These are phyloP conservation scores for Pseudomyrmex flavicornis DNA, from an alignment of 1,140 invertebrate species.

Conservation along the genomic window DNA sequence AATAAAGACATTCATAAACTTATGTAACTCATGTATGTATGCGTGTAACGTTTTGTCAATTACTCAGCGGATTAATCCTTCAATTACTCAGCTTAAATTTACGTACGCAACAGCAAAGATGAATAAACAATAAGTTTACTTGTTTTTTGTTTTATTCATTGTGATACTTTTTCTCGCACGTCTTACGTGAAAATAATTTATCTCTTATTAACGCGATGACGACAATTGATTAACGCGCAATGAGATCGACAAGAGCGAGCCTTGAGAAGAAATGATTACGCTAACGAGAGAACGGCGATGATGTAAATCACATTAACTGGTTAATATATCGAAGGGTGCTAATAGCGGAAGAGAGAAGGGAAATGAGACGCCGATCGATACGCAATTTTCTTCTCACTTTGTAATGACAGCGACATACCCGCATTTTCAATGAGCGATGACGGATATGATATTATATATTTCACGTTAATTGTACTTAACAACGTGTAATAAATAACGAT, in stretches of 20 bases:
- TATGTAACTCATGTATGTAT: too few relatives aligned
- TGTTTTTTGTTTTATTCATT: neutral
- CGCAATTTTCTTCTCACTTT: constrained; percentile 53
- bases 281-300: constrained; percentile 43
- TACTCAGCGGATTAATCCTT: neutral
- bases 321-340: constrained; percentile 51
- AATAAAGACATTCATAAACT: too few relatives aligned
- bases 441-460: constrained; percentile 35
- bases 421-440: constrained; percentile 29
- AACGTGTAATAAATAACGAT: constrained; percentile 1
- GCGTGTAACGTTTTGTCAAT: neutral
- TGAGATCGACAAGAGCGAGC: constrained; percentile 28
- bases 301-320: constrained; percentile 54
- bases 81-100: too few relatives aligned
- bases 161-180: neutral
- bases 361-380: constrained; percentile 31
- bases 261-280: constrained; percentile 40
- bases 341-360: constrained; percentile 9
- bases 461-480: constrained; percentile 7
- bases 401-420: constrained; percentile 4
- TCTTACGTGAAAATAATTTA: neutral
- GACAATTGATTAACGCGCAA: constrained; percentile 37
- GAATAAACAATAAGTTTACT: neutral
- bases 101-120: too few relatives aligned
- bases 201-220: neutral